Evolutionary conservation across 2,113 vertebrate species (phyloP).

Genomic region (Gnathonemus longibarbis): DNA sequence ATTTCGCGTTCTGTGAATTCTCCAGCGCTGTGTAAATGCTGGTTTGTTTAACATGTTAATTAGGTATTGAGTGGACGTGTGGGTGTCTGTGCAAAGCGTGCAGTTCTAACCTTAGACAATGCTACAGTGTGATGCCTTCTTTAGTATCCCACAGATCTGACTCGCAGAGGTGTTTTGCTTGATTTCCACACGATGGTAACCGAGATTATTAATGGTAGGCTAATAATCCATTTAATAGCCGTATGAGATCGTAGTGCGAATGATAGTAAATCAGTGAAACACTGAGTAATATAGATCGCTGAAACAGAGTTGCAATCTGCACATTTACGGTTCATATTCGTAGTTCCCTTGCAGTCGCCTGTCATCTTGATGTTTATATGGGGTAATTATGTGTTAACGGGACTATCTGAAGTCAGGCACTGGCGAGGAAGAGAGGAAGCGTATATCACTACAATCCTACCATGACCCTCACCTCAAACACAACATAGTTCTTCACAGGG

Average conservation of each 20-base stretch:
- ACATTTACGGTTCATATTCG: neutral
- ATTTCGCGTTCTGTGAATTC: neutral
- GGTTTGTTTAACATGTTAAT: slow-evolving; percentile 3
- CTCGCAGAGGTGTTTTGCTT: neutral
- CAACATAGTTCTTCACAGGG: neutral
- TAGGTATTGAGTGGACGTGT: neutral
- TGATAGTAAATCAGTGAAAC: neutral
- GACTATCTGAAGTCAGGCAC: neutral
- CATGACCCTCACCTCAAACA: neutral
- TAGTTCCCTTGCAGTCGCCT: neutral
- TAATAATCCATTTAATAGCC: neutral
- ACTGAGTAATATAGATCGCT: neutral
- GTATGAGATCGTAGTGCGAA: neutral
- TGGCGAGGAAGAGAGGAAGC: neutral
- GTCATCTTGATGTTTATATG: neutral
- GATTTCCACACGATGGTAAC: neutral
- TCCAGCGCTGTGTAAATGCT: neutral
- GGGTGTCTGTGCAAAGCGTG: neutral
- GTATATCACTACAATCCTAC: neutral
- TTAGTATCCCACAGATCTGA: neutral
- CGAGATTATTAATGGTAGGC: neutral
- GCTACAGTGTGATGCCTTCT: neutral
- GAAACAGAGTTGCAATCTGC: neutral
- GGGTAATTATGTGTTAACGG: neutral
- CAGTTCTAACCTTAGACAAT: neutral